Evolutionary conservation across 1,140 invertebrate species (phyloP), one percentile per base, ranked within the genome.

Genomic region (Rhagoletis pomonella): DNA sequence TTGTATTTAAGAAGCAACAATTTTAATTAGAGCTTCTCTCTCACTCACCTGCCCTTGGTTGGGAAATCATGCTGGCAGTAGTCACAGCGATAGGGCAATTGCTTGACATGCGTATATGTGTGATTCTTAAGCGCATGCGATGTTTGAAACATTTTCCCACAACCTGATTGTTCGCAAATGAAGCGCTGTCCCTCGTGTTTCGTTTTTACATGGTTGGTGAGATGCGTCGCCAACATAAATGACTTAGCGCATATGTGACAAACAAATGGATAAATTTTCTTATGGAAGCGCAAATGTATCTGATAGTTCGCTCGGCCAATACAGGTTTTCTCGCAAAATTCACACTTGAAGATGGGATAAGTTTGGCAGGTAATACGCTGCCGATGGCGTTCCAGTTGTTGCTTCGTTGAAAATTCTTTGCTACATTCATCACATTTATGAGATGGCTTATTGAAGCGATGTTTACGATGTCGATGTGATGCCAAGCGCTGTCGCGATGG

Each of bases 171-270:
- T 55, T 89, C 87, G 44, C 90, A 91, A 9, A 89, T 59, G 10
- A 89, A 90, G 4, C 90, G 89, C 7, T 88, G 86, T n/a, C 88
- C 88, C 29, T 86, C 86, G 19, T 91, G 90, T 29, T 90, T 86
- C 12, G 90, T 89, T 84, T 89, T 81, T 62, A 86, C 67, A 84
- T 91, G 90, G 14, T 89, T 60, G 0, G 85, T 89, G 7, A 91
- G 84, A 87, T 91, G 90, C 10, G 89, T 88, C 17, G 89, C 84
- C 89, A 97, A 96, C 0, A 97, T 96, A 91, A 97, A 97, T 87
- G 96, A 95, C 0, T 96, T 94, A 19, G 96, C 95, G 90, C 97
- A 97, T 89, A 96, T 96, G 50, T 94, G 94, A 90, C 97, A 98
- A 50, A 95, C 94, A 89, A 97, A 97, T 0, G 95, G 95, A 73